These are phyloP conservation scores for Papilio machaon DNA, from an alignment of 1,140 invertebrate genomes.

Conservation along the genomic window DNA sequence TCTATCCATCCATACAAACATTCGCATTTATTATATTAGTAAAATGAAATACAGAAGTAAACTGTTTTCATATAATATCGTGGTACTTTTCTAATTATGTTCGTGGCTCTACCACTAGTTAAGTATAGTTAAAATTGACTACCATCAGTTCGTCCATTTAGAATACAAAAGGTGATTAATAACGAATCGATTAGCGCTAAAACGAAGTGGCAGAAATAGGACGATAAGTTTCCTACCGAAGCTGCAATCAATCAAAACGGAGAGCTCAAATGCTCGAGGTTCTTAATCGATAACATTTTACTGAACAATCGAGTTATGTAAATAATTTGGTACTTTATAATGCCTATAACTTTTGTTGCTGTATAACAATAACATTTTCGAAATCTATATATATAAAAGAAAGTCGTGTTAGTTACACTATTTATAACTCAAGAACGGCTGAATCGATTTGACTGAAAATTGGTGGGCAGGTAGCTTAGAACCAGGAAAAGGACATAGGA, in stretches of 20 bases:
- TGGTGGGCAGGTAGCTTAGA: too few relatives aligned
- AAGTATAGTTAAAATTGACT: too few relatives aligned
- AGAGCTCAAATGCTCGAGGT: conserved; percentile 9
- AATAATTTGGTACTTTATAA: not conserved
- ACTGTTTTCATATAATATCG: not conserved
- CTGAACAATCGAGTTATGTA: not conserved
- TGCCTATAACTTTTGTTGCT: not conserved
- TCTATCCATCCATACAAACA: too few relatives aligned
- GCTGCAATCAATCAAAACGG: conserved; percentile 10
- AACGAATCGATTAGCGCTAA: conserved; percentile 14
- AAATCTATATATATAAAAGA: too few relatives aligned
- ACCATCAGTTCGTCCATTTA: not conserved
- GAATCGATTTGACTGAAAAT: too few relatives aligned
- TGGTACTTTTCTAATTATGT: not conserved
- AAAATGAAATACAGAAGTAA: not conserved
- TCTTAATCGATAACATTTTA: conserved; percentile 18
- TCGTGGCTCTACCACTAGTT: not conserved
- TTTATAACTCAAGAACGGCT: too few relatives aligned
- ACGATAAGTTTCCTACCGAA: conserved; percentile 10
- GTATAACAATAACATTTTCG: too few relatives aligned
- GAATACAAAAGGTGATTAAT: conserved; percentile 20
- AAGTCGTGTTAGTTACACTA: too few relatives aligned
- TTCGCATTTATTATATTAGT: too few relatives aligned
- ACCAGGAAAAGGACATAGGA: too few relatives aligned
- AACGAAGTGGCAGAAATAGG: conserved; percentile 21